phyloP scores from a whole-genome alignment of 2,113 vertebrate species.

The Periophthalmus modestus region DNA sequence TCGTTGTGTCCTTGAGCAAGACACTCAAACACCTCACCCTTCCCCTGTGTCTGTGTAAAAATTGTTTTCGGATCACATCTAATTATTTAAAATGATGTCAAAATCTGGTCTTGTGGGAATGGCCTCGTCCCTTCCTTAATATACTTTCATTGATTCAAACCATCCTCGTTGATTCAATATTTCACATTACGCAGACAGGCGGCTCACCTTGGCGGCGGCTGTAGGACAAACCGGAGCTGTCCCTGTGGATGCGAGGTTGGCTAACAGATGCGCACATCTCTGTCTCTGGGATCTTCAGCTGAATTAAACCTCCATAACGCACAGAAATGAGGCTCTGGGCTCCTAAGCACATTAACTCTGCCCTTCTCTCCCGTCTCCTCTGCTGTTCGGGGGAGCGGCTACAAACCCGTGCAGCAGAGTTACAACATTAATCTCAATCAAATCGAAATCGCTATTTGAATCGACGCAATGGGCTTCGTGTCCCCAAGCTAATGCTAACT shows the following conservation, averaged over 20 bases:
- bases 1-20: too few relatives aligned
- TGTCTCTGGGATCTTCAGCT: constrained; percentile 52
- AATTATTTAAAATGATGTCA: too few relatives aligned
- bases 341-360: constrained; percentile 27
- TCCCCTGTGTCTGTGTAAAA: too few relatives aligned
- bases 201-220: constrained; percentile 28
- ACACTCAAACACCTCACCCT: too few relatives aligned
- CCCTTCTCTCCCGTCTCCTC: constrained; percentile 14
- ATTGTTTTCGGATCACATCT: too few relatives aligned
- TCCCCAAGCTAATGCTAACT: too few relatives aligned
- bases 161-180: constrained; percentile 20
- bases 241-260: not conserved
- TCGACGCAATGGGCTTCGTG: too few relatives aligned
- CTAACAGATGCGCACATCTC: constrained; percentile 17
- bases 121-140: not conserved
- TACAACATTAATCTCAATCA: too few relatives aligned
- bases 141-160: not conserved
- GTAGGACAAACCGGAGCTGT: constrained; percentile 19
- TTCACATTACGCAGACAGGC: not conserved
- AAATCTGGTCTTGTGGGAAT: not conserved
- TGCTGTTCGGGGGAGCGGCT: not conserved
- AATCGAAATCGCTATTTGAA: too few relatives aligned
- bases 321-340: constrained; percentile 43
- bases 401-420: too few relatives aligned
- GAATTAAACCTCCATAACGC: constrained; percentile 56